Base-by-base conservation (phyloP, 1,140 invertebrate species). In the Aricia agestis region DNA sequence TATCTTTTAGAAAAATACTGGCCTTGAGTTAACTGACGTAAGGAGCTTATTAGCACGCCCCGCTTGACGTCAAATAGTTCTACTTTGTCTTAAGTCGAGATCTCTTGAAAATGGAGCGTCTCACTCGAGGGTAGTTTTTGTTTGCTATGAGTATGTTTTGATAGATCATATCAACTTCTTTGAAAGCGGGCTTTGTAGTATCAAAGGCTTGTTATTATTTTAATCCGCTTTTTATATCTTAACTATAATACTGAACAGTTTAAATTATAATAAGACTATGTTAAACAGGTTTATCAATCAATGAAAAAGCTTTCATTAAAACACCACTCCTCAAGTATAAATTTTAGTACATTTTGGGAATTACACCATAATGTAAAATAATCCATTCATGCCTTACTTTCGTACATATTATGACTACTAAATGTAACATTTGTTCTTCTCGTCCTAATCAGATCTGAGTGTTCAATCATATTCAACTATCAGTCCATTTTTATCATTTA, bases 1-100 rank as follows among this genome's bases (percentile, higher is more conserved):
- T 90, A 88, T 89, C 85, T 87, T 83, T 84, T 85, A 88, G 80
- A 87, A 87, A 86, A 86, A 88, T 84, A 81, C 81, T 77, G 82
- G 78, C 78, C 81, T 83, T 82, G 80, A 81, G 73, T 78, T 77
- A 78, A 80, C 79, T 86, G 86, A 87, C 83, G 78, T 81, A 86
- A 84, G 82, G 75, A 83, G 84, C 86, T 87, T 89, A 89, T 89
- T 89, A 89, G 84, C 85, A 84, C 85, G 81, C 81, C 74, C 78
- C 75, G 74, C 74, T 73, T 78, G 78, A 79, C 68, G 72, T 74
- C 76, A 72, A 76, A 76, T 77, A 70, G 76, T 74, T 72, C 68
- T 72, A 76, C 76, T 82, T 83, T 79, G 77, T 81, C 79, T 80
- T 76, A 75, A 72, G 68, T 72, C 69, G 66, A 68, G 71, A 73